Conservation (phyloP, 2,888 invertebrate genomes). For the Eristalis pertinax region DNA sequence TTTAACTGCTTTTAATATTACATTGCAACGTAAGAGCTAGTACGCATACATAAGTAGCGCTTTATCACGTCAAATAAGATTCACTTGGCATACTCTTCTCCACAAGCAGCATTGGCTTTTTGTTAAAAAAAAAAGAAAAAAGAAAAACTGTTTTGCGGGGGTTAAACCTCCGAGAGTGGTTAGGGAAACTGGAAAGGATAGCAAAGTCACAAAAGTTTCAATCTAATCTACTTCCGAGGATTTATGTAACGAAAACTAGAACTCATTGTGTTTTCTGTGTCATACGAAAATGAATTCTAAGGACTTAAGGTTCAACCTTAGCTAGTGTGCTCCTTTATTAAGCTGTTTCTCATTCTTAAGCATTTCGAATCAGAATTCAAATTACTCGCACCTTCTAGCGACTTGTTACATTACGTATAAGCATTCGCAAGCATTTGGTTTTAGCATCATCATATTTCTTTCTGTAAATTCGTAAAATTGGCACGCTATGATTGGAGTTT, state of each 20-base stretch:
- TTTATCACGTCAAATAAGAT: background rate
- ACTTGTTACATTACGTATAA: background rate
- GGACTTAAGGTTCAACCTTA: background rate
- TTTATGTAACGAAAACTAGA: background rate
- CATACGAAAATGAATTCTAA: background rate
- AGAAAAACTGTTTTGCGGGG: background rate
- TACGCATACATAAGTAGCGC: background rate
- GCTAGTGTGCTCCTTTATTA: too few relatives aligned
- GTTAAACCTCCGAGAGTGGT: background rate
- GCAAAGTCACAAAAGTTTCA: conserved; percentile 1
- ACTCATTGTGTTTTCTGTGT: background rate
- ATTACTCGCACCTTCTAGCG: background rate
- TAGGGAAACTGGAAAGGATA: background rate
- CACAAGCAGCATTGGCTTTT: background rate
- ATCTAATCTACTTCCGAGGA: background rate
- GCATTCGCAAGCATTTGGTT: background rate
- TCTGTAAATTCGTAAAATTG: background rate
- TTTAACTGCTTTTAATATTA: background rate
- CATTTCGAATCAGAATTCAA: background rate
- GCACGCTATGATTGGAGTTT: background rate
- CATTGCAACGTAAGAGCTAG: background rate
- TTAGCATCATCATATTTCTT: background rate
- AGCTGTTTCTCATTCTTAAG: background rate
- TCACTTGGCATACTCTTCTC: background rate
- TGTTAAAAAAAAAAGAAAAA: background rate